Conservation (phyloP, 23 tunicate species). For the Clavelina lepadiformis region DNA sequence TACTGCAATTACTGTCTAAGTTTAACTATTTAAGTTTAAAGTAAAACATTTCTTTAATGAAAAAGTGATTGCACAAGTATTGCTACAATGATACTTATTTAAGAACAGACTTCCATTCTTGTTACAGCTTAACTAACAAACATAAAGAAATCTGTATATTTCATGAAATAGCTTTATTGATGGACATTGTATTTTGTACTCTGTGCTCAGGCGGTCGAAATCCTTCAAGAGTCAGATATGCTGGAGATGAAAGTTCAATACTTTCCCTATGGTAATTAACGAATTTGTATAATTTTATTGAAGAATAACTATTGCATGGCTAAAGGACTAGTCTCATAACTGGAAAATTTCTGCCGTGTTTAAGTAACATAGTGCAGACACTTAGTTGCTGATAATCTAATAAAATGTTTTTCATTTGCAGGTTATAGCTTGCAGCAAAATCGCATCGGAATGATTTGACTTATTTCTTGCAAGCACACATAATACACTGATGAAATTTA, state of each 20-base stretch:
- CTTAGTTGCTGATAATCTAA: neutral
- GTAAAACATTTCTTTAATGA: too few relatives aligned
- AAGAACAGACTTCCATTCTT: too few relatives aligned
- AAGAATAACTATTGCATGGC: neutral
- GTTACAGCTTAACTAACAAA: too few relatives aligned
- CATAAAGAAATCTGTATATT: too few relatives aligned
- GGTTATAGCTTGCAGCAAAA: conserved; percentile 49
- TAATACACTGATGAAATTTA: too few relatives aligned
- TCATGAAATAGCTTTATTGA: neutral
- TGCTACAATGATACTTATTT: too few relatives aligned
- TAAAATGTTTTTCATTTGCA: conserved; percentile 2
- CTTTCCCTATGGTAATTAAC: conserved; percentile 79
- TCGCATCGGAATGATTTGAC: conserved; percentile 39
- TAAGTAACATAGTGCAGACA: neutral
- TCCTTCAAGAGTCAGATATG: conserved; percentile 47
- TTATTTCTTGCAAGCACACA: too few relatives aligned
- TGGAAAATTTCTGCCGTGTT: neutral
- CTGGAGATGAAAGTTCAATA: conserved; percentile 70
- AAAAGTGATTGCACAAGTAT: too few relatives aligned
- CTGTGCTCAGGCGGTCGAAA: conserved; percentile 54
- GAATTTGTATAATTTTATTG: neutral
- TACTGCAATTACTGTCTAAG: too few relatives aligned
- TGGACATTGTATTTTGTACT: neutral
- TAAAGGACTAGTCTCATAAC: neutral
- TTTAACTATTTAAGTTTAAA: too few relatives aligned